Evolutionary conservation across 2,888 invertebrate species (phyloP).

Genomic region (Nomada flava): DNA sequence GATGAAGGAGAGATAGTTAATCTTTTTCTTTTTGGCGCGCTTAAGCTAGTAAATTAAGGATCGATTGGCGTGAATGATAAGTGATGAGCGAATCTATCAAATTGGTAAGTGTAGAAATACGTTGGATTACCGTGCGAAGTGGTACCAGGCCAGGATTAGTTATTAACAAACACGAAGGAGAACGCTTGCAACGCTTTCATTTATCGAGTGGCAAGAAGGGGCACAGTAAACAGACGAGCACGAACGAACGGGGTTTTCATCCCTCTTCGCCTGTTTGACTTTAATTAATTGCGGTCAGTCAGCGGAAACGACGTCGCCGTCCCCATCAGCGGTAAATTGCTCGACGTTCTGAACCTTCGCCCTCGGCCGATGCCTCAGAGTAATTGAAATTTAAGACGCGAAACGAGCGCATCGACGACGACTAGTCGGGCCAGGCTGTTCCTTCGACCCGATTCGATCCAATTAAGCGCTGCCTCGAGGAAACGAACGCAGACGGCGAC

Average conservation of each 20-base stretch:
- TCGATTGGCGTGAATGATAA: too few relatives aligned
- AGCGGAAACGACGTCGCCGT: slow-evolving; percentile 59
- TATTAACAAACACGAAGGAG: neutral
- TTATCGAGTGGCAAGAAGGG: neutral
- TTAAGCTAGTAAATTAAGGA: too few relatives aligned
- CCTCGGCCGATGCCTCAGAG: slow-evolving; percentile 60
- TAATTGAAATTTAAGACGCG: slow-evolving; percentile 79
- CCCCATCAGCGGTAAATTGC: slow-evolving; percentile 67
- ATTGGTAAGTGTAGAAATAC: too few relatives aligned
- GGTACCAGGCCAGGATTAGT: too few relatives aligned
- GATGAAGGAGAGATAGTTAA: too few relatives aligned
- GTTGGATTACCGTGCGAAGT: too few relatives aligned
- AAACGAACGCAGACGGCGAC: slow-evolving; percentile 31
- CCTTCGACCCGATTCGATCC: slow-evolving; percentile 76
- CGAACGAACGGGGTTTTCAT: slow-evolving; percentile 11
- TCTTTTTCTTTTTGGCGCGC: too few relatives aligned
- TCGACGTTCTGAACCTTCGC: slow-evolving; percentile 62
- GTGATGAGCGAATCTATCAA: too few relatives aligned
- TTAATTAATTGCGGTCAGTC: slow-evolving; percentile 69
- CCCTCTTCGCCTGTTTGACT: slow-evolving; percentile 15
- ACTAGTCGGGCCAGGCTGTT: slow-evolving; percentile 57
- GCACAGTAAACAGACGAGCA: slow-evolving; percentile 35
- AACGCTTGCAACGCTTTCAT: too few relatives aligned
- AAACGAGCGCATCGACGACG: slow-evolving; percentile 65
- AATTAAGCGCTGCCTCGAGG: slow-evolving; percentile 74